These are phyloP conservation scores for Hapalemur alaotrensis DNA, from an alignment of 2,797 vertebrate genomes.

Conservation along the genomic window DNA sequence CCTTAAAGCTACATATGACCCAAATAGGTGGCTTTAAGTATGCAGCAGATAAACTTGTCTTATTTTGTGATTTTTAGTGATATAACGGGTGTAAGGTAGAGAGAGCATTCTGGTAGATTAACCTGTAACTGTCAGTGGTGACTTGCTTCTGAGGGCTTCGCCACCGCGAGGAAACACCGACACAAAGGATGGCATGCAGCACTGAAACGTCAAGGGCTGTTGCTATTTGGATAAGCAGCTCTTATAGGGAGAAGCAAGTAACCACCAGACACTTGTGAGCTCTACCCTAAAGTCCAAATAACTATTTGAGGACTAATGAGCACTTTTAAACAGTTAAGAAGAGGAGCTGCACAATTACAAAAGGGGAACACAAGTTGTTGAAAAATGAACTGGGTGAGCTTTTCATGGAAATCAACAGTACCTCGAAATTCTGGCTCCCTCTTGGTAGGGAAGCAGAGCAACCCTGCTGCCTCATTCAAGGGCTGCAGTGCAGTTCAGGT, in stretches of 20 bases:
- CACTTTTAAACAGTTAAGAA: conserved; percentile 69
- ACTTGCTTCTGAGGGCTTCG: conserved; percentile 66
- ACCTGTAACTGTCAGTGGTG: conserved; percentile 79
- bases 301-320: conserved; percentile 66
- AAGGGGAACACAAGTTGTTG: conserved; percentile 17
- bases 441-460: neutral
- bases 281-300: conserved; percentile 71
- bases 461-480: neutral
- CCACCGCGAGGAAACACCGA: conserved; percentile 71
- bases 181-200: conserved; percentile 82
- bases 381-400: conserved; percentile 60
- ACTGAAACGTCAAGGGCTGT: conserved; percentile 73
- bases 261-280: conserved; percentile 71
- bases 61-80: neutral
- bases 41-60: neutral
- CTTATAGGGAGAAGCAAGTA: conserved; percentile 72
- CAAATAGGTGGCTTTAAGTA: neutral
- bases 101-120: conserved; percentile 52
- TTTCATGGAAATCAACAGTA: conserved; percentile 32
- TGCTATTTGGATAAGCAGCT: conserved; percentile 83
- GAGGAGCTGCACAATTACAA: conserved; percentile 61
- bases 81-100: neutral
- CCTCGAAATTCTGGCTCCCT: neutral
- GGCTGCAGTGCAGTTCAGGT: neutral
- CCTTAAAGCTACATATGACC: neutral